Evolutionary conservation across 1,140 invertebrate species (phyloP), one percentile per base, ranked within the genome.

Genomic region (Drosophila albomicans): DNA sequence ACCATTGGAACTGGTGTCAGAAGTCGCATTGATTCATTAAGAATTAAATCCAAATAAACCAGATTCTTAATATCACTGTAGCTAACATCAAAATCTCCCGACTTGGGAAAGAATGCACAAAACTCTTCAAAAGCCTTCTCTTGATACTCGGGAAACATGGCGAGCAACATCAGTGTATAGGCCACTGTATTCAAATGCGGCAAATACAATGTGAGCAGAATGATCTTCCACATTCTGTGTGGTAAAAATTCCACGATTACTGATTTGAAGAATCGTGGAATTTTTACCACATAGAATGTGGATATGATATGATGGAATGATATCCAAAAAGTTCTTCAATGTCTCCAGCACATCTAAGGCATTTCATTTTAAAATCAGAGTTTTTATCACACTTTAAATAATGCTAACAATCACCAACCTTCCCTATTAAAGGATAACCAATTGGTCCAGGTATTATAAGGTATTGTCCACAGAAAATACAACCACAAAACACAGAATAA

Each of bases 1-100:
- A 91, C 81, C 1, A 91, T 56, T 3, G 91, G 91, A 13, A 92
- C 90, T 0, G 87, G 85, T 1, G 91, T 68, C 25, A 92, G 88
- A 25, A 90, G 85, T 81, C 95, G 89, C 68, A 96, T 82, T 3
- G 94, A 94, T 88, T 96, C 95, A 80, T 95, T 95, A 1, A 96
- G 93, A 1, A 94, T 94, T 73, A 94, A 93, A 59, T 95, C 95
- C 32, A 96, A 92, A 79, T 96, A 95, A 49, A 94, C 94, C 94
- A 97, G 94, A 62, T 94, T 76, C 46, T 93, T 85, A 2, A 95
- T 82, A 62, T 95, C 94, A 11, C 94, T 93, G 63, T 93, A 93
- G 4, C 93, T 94, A 0, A 93, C 92, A 13, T 93, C 90, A 30
- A 92, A 81, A 57, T 93, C 81, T 4, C 76, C 81, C 35, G 87